Percentiles rank a stretch among this genome's conserved stretches.
phyloP scores from a whole-genome alignment of 1,140 invertebrate genomes.

The Polypedilum pembai region DNA sequence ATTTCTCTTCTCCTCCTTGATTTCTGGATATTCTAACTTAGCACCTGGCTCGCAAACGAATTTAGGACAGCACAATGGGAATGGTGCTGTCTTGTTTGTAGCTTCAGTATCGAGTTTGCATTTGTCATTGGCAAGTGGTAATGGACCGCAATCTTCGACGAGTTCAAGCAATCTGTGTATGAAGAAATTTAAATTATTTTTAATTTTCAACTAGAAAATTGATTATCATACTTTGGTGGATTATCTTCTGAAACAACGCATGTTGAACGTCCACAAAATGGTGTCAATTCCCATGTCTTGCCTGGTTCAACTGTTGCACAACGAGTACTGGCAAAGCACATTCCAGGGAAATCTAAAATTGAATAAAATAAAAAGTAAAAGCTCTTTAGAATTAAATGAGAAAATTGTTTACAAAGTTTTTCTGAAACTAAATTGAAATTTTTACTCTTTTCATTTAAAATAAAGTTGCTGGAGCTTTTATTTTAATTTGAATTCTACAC shows the following conservation, averaged over 20 bases:
- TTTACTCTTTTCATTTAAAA: no score
- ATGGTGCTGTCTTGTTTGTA: conserved; percentile 78
- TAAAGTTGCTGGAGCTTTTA: no score
- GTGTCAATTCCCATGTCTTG: conserved; percentile 73
- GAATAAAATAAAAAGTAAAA: neutral
- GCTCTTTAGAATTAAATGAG: no score
- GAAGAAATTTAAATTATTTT: neutral
- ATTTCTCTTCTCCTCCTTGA: conserved; percentile 49
- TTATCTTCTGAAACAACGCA: conserved; percentile 70
- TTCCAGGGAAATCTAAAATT: conserved; percentile 75
- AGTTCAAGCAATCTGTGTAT: conserved; percentile 61
- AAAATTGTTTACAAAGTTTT: no score
- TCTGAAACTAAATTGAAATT: no score
- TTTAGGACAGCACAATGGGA: conserved; percentile 74
- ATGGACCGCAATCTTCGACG: conserved; percentile 79
- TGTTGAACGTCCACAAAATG: conserved; percentile 80
- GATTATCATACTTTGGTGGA: conserved; percentile 44
- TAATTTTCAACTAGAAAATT: conserved; percentile 28
- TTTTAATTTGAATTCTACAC: no score
- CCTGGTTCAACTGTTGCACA: conserved; percentile 76
- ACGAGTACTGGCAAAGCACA: conserved; percentile 82
- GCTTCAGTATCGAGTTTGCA: conserved; percentile 77
- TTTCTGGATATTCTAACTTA: conserved; percentile 75
- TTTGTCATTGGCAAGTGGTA: conserved; percentile 75
- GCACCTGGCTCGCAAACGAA: conserved; percentile 78